These are phyloP conservation scores for Noctuana brunneofusca DNA, from an alignment of 2,888 invertebrate species.

Conservation along the genomic window DNA sequence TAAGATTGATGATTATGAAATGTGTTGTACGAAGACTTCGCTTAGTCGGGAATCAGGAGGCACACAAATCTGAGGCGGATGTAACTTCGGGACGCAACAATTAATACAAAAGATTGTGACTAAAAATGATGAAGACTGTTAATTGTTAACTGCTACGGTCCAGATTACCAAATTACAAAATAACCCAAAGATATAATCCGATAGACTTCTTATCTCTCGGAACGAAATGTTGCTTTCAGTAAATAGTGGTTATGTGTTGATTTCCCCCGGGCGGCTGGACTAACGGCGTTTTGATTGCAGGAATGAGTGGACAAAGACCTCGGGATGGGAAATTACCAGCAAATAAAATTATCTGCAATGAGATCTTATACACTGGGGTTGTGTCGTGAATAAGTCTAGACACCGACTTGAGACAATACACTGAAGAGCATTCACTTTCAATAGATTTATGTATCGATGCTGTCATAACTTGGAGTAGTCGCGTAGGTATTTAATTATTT, in stretches of 20 bases:
- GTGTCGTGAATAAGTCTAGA: slow-evolving; percentile 17
- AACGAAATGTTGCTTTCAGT: slow-evolving; percentile 14
- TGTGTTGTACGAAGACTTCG: too few relatives aligned
- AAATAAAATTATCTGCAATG: slow-evolving; percentile 2
- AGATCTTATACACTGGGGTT: background rate
- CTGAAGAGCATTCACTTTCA: background rate
- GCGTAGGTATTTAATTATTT: too few relatives aligned
- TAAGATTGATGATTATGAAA: too few relatives aligned
- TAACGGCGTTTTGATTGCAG: slow-evolving; percentile 17
- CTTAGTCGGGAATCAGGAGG: too few relatives aligned
- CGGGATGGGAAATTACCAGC: background rate
- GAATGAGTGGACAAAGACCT: slow-evolving; percentile 5
- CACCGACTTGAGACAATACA: slow-evolving; percentile 1
- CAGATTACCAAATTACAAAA: background rate
- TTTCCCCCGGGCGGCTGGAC: slow-evolving; percentile 19
- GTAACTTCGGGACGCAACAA: too few relatives aligned
- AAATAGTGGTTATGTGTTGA: slow-evolving; percentile 5
- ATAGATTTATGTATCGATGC: background rate
- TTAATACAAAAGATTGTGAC: too few relatives aligned
- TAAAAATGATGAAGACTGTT: too few relatives aligned
- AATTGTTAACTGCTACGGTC: too few relatives aligned
- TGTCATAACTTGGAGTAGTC: too few relatives aligned
- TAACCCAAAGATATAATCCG: background rate
- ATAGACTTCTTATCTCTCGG: background rate
- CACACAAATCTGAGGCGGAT: too few relatives aligned